Evolutionary conservation across 2,888 invertebrate species (phyloP), one percentile per base, ranked within the genome.

Genomic region (Micropterix aruncella): DNA sequence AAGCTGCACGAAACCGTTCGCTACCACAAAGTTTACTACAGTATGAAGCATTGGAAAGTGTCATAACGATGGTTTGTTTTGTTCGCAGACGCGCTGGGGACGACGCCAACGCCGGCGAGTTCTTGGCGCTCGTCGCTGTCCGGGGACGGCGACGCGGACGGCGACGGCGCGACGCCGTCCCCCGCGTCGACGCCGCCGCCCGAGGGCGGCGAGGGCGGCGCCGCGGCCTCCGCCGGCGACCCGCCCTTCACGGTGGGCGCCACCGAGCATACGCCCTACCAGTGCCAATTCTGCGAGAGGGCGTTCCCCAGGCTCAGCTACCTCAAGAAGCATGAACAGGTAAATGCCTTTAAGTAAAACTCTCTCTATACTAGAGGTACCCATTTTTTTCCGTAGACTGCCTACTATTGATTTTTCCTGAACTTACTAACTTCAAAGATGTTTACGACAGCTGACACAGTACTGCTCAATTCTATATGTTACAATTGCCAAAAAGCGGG

Each of bases 281-380:
- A 85, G 59, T 92, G 91, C 68, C 86, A 86, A 66, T 91, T 87
- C 71, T 93, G 92, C 71, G 87, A 91, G 60, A 86, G 89, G 63
- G 87, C 90, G 52, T 92, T 91, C 67, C 84, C 90, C 15, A 76
- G 89, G 53, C 80, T 86, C 52, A 85, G 85, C 51, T 86, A 87
- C 62, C 77, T 92, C 55, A 89, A 89, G 69, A 85, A 89, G 66
- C 92, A 92, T 74, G 89, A 92, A 66, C 91, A 91, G 85, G 91
- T 91, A 65, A 60, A n/a, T n/a, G n/a, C n/a, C n/a, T n/a, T n/a
- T n/a, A n/a, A n/a, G n/a, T n/a, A n/a, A n/a, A n/a, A n/a, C n/a
- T n/a, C n/a, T n/a, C n/a, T n/a, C n/a, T n/a, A n/a, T n/a, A n/a
- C n/a, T n/a, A n/a, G n/a, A n/a, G n/a, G n/a, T n/a, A n/a, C n/a